These are phyloP conservation scores for Orthosia cruda DNA, from an alignment of 2,888 invertebrate species.

Conservation along the genomic window DNA sequence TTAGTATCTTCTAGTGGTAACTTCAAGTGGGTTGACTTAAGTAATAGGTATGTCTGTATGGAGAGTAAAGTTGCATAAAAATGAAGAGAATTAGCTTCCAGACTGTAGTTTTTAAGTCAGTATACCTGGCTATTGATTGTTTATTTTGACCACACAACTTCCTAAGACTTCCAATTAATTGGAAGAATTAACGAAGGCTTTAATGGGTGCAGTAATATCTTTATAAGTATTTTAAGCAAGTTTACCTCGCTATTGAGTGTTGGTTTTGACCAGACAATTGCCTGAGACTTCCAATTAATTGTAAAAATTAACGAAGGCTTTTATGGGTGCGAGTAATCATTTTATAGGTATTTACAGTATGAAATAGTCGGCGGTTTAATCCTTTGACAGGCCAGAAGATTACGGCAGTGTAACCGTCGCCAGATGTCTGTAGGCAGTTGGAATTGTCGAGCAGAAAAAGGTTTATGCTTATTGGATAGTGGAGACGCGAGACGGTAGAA, in stretches of 20 bases:
- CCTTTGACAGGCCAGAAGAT: neutral
- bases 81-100: too few species aligned
- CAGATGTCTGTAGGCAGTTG: slow-evolving; percentile 1
- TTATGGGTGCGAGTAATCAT: neutral
- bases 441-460: slow-evolving; percentile 3
- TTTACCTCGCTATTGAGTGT: neutral
- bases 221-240: neutral
- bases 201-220: neutral
- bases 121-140: neutral
- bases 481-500: slow-evolving; percentile 2
- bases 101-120: too few species aligned
- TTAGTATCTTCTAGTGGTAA: too few species aligned
- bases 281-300: too few species aligned
- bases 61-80: neutral
- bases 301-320: neutral
- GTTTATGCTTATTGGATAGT: slow-evolving; percentile 32
- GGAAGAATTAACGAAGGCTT: neutral
- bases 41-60: neutral
- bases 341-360: neutral
- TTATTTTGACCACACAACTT: neutral
- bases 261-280: neutral
- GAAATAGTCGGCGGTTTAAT: neutral
- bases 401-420: neutral
- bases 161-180: too few species aligned
- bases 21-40: neutral